Base-by-base conservation (phyloP, 2,797 vertebrate species). In the Xyrichtys novacula region DNA sequence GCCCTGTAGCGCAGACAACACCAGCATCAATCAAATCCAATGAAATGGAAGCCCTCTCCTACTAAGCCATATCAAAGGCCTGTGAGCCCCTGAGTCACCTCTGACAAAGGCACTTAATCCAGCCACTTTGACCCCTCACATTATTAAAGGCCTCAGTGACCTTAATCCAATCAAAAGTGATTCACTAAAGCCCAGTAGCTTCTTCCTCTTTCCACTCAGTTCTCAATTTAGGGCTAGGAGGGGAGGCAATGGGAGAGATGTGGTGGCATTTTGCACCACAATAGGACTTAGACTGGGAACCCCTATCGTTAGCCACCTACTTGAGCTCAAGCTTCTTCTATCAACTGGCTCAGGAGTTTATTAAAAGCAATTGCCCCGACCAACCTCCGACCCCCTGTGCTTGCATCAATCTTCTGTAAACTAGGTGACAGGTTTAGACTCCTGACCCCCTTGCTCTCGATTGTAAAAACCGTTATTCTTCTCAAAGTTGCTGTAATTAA, bases 81-180 rank as follows among this genome's bases (percentile, higher is more conserved):
- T 75, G 66, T 84, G 88, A 93, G 91, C 83, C 83, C 86, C 85
- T 78, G 75, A 91, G 85, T 90, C 89, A 92, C 80, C 83, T 80
- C 84, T 80, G 88, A 95, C 95, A 97, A 97, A 96, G 93, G 90
- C 90, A 93, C 93, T 95, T 96, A 96, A 96, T 96, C 96, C 94
- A 90, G 89, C 94, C 91, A 87, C 95, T 92, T 87, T 95, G 93
- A 98, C 96, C 97, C 95, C 94, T 97, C 95, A 96, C 95, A 96
- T 94, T 96, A 96, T 97, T 96, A 95, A 95, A 93, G 94, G 93
- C 95, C 87, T 85, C 93, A 83, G 93, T 96, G 95, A 96, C 95
- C 96, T 95, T 97, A 98, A 98, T 98, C 96, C 96, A 98, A 97
- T 98, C 96, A 96, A 96, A 96, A 96, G n/a, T 97, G 95, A 98